Percentiles rank a stretch among this genome's conserved stretches.
phyloP scores from a whole-genome alignment of 2,888 invertebrate species.

The Aphodius sticticus region DNA sequence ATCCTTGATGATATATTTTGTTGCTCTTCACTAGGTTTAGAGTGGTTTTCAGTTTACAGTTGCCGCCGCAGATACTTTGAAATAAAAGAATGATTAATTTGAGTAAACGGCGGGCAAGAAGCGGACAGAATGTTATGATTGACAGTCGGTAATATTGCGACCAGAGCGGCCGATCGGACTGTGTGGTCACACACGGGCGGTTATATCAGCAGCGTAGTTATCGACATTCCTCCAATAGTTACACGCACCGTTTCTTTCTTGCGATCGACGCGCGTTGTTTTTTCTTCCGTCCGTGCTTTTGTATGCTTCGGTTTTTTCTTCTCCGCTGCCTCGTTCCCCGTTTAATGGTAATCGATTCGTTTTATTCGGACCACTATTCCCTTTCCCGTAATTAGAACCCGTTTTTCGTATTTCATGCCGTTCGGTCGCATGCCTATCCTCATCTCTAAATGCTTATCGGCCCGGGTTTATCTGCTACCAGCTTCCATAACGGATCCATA shows the following conservation, averaged over 20 bases:
- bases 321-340: constrained; percentile 45
- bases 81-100: constrained; percentile 33
- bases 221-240: constrained; percentile 52
- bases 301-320: constrained; percentile 43
- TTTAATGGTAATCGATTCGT: constrained; percentile 57
- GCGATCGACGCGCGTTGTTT: constrained; percentile 47
- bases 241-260: constrained; percentile 48
- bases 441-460: constrained; percentile 23
- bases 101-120: constrained; percentile 32
- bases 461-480: not conserved
- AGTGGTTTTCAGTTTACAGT: not conserved
- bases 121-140: constrained; percentile 50
- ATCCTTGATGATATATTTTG: not conserved
- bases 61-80: not conserved
- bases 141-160: constrained; percentile 44
- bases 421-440: constrained; percentile 15
- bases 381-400: constrained; percentile 45
- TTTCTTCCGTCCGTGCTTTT: constrained; percentile 44
- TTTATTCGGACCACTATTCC: constrained; percentile 53
- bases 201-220: constrained; percentile 49
- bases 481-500: not conserved
- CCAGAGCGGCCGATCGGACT: constrained; percentile 41
- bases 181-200: constrained; percentile 50
- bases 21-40: not conserved
- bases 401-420: constrained; percentile 33